A percentile compares a stretch with the other conserved stretches of the same genome.
phyloP scores from a whole-genome alignment of 1,140 invertebrate species.

The Parasteatoda tepidariorum region DNA sequence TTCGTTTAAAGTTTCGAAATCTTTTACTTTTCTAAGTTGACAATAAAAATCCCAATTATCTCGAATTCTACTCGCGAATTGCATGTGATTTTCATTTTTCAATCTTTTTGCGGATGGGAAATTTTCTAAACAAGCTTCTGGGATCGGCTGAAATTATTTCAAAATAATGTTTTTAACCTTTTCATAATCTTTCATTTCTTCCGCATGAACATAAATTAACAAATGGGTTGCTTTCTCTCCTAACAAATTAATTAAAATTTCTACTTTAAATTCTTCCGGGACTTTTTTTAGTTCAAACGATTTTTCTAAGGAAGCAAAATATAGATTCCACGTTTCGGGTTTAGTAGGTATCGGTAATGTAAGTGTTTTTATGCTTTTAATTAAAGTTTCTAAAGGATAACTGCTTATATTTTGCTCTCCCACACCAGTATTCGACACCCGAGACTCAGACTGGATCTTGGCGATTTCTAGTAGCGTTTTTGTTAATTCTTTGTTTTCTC shows the following conservation, averaged over 20 bases:
- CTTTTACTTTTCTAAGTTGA: background rate
- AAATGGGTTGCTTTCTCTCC: background rate
- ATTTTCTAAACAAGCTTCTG: background rate
- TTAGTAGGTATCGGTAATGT: too few relatives aligned
- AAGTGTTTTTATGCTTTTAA: too few relatives aligned
- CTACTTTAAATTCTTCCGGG: background rate
- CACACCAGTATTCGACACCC: too few relatives aligned
- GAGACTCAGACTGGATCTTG: too few relatives aligned
- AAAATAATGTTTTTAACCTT: background rate
- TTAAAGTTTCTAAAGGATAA: too few relatives aligned
- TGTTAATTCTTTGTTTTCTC: too few relatives aligned
- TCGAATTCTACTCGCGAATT: background rate
- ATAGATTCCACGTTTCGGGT: too few relatives aligned
- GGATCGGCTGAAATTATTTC: background rate
- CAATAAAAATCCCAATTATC: background rate
- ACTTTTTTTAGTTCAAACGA: background rate
- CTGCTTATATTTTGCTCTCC: too few relatives aligned
- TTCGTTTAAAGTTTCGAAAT: background rate
- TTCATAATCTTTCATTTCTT: background rate
- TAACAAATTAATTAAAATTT: conserved; percentile 3
- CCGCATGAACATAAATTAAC: background rate
- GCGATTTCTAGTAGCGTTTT: too few relatives aligned
- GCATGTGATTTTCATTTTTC: background rate
- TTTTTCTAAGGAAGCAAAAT: background rate
- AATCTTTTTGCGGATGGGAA: background rate